Evolutionary conservation across 2,888 invertebrate genomes (phyloP).

Genomic region (Lapara coniferarum): DNA sequence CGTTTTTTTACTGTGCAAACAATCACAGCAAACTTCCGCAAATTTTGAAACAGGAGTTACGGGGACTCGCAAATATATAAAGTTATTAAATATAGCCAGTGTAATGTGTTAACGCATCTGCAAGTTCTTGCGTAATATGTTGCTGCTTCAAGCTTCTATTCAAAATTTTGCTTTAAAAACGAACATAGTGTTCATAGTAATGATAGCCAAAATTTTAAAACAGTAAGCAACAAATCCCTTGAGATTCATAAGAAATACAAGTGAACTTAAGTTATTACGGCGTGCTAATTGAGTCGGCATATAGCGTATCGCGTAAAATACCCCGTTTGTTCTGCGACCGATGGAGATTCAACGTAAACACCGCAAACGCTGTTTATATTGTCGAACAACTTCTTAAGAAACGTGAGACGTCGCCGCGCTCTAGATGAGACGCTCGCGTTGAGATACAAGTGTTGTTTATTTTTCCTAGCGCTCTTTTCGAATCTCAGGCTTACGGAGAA

Average conservation of each 20-base stretch:
- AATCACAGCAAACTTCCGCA: no score
- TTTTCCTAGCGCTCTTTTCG: conserved; percentile 68
- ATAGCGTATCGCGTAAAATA: conserved; percentile 44
- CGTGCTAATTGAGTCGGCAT: conserved; percentile 43
- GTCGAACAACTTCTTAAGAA: conserved; percentile 68
- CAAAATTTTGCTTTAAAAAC: no score
- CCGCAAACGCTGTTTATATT: conserved; percentile 66
- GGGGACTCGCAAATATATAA: no score
- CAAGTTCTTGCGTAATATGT: no score
- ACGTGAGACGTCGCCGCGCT: conserved; percentile 63
- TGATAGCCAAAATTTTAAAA: no score
- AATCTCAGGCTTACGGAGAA: conserved; percentile 52
- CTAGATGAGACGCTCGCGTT: conserved; percentile 74
- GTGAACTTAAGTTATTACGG: conserved; percentile 31
- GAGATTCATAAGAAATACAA: background rate
- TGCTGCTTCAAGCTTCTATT: no score
- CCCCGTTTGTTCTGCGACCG: conserved; percentile 47
- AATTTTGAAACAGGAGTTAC: no score
- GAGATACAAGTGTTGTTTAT: conserved; percentile 77
- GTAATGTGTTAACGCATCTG: no score
- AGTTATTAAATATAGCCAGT: no score
- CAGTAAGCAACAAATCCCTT: no score
- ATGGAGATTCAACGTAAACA: conserved; percentile 65
- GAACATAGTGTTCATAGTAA: no score
- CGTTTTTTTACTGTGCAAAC: no score